phyloP scores from a whole-genome alignment of 2,113 vertebrate species.

The Microcebus tavaratra region DNA sequence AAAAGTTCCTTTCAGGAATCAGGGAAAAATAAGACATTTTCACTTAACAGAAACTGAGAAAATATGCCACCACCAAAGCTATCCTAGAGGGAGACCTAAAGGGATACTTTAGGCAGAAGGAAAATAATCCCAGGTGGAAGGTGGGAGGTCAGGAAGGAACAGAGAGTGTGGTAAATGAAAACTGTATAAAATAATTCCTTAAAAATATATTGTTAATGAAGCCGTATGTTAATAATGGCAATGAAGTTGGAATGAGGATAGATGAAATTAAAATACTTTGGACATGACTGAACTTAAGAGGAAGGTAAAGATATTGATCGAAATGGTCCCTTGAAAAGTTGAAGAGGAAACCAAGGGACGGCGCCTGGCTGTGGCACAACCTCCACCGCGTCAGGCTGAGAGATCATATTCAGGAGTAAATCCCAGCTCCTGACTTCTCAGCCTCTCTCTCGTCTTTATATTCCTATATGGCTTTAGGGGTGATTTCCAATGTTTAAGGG shows the following conservation, averaged over 20 bases:
- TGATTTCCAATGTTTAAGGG: neutral
- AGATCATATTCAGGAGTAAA: neutral
- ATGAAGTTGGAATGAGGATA: neutral
- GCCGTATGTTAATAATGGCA: neutral
- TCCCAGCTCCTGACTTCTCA: neutral
- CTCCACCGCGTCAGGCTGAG: rapidly evolving
- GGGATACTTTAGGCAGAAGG: neutral
- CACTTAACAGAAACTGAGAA: neutral
- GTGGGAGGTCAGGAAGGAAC: neutral
- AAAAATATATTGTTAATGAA: neutral
- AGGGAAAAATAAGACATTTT: neutral
- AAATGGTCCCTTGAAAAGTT: neutral
- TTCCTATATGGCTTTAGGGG: neutral
- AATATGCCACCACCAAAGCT: neutral
- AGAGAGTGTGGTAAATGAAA: neutral
- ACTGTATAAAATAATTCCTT: neutral
- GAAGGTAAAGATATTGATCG: neutral
- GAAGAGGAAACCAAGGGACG: neutral
- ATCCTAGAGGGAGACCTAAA: neutral
- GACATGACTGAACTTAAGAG: neutral
- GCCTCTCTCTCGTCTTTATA: neutral
- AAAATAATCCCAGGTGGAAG: neutral
- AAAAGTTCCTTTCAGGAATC: neutral
- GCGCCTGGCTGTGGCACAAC: too few relatives aligned
- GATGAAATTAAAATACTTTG: neutral